Evolutionary conservation across 2,113 vertebrate species (phyloP), one percentile per base, ranked within the genome.

Genomic region (Pagrus major): DNA sequence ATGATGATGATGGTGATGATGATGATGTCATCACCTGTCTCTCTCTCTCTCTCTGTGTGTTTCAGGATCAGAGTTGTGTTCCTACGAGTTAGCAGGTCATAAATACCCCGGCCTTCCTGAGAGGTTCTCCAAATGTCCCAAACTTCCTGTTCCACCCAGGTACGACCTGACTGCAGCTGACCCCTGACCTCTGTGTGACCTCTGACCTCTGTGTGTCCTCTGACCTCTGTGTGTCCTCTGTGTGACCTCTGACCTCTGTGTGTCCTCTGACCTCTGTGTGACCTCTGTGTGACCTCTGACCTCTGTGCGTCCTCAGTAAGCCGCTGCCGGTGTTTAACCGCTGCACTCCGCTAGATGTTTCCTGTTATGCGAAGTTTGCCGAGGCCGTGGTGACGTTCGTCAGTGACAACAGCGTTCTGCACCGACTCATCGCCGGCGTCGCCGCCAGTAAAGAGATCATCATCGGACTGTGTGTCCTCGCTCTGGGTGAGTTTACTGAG

Each of bases 371-470:
- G 85, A 96, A 96, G 94, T 98, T 99, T 92, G 96, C 98, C 76
- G 96, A 99, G 92, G 97, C 97, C 41, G 96, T 98, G 95, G 97
- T 98, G 95, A 99, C 96, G 81, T 97, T 99, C 91, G 96, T 99
- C 88, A 96, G 96, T 80, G 98, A 99, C 92, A 97, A 97, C 96
- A 97, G 97, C 94, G 94, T 97, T 91, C 95, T 99, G 94, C 98
- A 98, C 93, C 96, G 97, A 66, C 95, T 99, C 93, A 97, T 99
- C 92, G 97, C 97, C 84, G 97, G 98, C 86, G 96, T 99, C 88
- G 96, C 97, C 84, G 97, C 97, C 94, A 98, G 97, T 94, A 99
- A 97, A 94, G 98, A 99, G 94, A 97, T 99, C 96, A 99, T 99
- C 96, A 94, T 98, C 84, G 98, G 98, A 90, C 97, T 99, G 94